Evolutionary conservation across 2,113 vertebrate species (phyloP).

Genomic region (Marmota monax): DNA sequence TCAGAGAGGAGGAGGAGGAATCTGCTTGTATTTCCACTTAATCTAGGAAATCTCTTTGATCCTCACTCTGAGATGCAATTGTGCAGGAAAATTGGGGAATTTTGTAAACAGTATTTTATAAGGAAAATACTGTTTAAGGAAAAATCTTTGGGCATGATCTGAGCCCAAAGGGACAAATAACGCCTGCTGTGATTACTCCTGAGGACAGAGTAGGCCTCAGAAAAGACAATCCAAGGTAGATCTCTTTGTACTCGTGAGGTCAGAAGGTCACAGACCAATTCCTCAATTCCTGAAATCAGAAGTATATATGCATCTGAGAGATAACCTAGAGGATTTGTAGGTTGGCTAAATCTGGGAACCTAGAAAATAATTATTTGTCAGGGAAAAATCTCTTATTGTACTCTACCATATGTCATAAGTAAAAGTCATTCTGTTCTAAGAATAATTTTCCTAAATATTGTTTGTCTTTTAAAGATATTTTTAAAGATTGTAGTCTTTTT

Average conservation of each 20-base stretch:
- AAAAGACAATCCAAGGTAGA: neutral
- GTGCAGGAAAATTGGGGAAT: neutral
- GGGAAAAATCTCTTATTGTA: neutral
- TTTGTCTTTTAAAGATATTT: neutral
- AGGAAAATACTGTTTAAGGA: neutral
- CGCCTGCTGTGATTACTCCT: neutral
- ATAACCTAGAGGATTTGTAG: neutral
- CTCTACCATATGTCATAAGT: neutral
- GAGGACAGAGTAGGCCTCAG: neutral
- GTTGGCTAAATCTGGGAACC: neutral
- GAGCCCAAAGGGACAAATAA: neutral
- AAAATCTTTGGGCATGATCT: neutral
- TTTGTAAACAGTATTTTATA: conserved; percentile 10
- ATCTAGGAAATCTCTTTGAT: conserved; percentile 51
- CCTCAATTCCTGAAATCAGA: neutral
- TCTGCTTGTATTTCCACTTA: conserved; percentile 32
- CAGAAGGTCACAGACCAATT: neutral
- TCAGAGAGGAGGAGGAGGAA: neutral
- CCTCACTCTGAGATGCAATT: conserved; percentile 8
- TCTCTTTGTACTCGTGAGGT: neutral
- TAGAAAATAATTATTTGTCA: neutral
- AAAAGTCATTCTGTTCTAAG: neutral
- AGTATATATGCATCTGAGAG: neutral
- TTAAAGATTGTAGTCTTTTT: neutral
- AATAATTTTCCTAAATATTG: neutral